Base-by-base conservation (phyloP, 2,888 invertebrate species). In the Lasioglossum oenotherae region DNA sequence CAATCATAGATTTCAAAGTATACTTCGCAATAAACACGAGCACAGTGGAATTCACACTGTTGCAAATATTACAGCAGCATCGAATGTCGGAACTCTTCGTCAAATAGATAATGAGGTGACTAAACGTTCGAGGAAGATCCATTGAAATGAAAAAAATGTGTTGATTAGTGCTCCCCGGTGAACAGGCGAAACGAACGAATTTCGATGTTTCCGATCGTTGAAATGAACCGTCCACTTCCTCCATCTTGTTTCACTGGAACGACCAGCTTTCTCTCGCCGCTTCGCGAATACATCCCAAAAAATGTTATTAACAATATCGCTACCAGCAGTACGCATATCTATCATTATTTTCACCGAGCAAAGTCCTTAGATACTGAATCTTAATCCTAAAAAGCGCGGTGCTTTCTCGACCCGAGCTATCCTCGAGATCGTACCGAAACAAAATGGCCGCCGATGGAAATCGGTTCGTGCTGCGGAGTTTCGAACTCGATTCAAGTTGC, bases 221-320 rank as follows among this genome's bases (percentile, higher is more conserved):
- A 67, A 67, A 67, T 67, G 19, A 35, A 67, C 67, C 31, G 35
- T 35, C 19, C 19, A 35, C 64, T 35, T 67, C 19, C 19, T 16
- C 6, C 31, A 16, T 16, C 69, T 41, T 38, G 41, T 69, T n/a
- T 41, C 38, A 10, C 23, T 38, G 41, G 23, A 69, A 69, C 69
- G 23, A 69, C 38, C 69, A 38, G 35, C 23, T 69, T 38, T 23
- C 69, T 23, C 69, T 10, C n/a, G 38, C 41, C 23, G 35, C 23
- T 41, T 69, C 69, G 38, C 38, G 23, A 41, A 69, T 41, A 69
- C 69, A 38, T n/a, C n/a, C n/a, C n/a, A n/a, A n/a, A 69, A 69
- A 69, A n/a, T 69, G 69, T 69, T 41, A 23, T 69, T 69, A 69
- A 41, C 69, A 69, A 38, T 69, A 69, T 69, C 69, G 38, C 38